Evolutionary conservation across 2,113 vertebrate genomes (phyloP).

Genomic region (Cairina moschata): DNA sequence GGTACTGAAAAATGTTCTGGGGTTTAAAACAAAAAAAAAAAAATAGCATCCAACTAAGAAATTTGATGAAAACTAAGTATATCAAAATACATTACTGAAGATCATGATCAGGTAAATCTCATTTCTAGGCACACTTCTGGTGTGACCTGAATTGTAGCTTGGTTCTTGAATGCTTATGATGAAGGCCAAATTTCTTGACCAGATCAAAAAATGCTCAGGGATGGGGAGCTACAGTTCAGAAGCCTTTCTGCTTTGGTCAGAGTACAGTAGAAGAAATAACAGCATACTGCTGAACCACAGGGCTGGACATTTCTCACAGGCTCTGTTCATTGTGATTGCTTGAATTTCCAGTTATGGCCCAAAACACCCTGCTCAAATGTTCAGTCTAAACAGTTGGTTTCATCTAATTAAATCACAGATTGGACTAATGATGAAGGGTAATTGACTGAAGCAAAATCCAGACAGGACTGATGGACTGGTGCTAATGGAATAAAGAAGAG

Average conservation of each 20-base stretch:
- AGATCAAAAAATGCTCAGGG: neutral
- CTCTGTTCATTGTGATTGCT: neutral
- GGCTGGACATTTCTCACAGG: neutral
- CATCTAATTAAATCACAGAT: neutral
- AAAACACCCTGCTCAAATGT: neutral
- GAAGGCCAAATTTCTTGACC: neutral
- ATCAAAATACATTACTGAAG: neutral
- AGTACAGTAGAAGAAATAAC: neutral
- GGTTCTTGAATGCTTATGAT: neutral
- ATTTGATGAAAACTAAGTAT: neutral
- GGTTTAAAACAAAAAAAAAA: neutral
- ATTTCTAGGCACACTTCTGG: neutral
- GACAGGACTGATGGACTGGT: neutral
- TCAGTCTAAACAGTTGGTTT: neutral
- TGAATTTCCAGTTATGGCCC: neutral
- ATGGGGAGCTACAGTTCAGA: neutral
- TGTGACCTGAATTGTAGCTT: neutral
- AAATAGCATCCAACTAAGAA: neutral
- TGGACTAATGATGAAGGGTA: neutral
- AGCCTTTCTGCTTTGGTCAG: neutral
- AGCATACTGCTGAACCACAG: rapidly evolving
- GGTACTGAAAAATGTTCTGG: neutral
- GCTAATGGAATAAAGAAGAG: neutral
- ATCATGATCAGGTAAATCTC: neutral
- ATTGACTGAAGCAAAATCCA: neutral